Conservation (phyloP, 2,888 invertebrate species). For the Atrina japonica region DNA sequence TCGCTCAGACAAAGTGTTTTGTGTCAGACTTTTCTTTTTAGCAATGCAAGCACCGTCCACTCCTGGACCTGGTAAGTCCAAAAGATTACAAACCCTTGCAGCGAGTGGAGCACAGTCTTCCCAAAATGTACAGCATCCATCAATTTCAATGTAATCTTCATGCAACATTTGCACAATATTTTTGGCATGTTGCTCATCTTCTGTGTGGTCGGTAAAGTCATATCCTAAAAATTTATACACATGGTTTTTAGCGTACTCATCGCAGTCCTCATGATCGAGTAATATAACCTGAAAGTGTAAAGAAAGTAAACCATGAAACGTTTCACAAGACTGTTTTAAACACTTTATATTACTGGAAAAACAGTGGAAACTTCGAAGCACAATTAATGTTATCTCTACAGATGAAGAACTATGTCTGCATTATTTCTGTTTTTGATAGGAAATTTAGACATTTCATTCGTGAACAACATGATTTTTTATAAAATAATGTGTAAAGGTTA, state of each 20-base stretch:
- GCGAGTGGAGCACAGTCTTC: slow-evolving; percentile 67
- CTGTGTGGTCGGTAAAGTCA: slow-evolving; percentile 56
- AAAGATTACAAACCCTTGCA: slow-evolving; percentile 51
- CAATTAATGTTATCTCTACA: too few relatives aligned
- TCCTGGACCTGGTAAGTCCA: slow-evolving; percentile 46
- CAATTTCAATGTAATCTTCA: slow-evolving; percentile 36
- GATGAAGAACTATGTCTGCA: too few relatives aligned
- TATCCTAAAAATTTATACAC: slow-evolving; percentile 55
- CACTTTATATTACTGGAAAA: neutral
- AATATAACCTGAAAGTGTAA: slow-evolving; percentile 52
- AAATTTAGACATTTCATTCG: too few relatives aligned
- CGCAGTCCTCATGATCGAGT: slow-evolving; percentile 49
- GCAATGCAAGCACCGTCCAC: slow-evolving; percentile 52
- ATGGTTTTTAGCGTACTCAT: slow-evolving; percentile 38
- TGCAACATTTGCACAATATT: slow-evolving; percentile 50
- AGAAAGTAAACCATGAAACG: neutral
- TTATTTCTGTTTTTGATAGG: too few relatives aligned
- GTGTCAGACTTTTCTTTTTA: slow-evolving; percentile 61
- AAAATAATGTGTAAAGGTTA: too few relatives aligned
- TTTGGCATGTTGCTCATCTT: slow-evolving; percentile 52
- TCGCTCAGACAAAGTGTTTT: slow-evolving; percentile 38
- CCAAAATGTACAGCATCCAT: slow-evolving; percentile 68
- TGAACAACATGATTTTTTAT: too few relatives aligned
- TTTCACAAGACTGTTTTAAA: neutral
- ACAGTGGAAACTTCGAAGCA: neutral